These are phyloP conservation scores for Aphodius sticticus DNA, from an alignment of 2,888 invertebrate genomes.

Conservation along the genomic window DNA sequence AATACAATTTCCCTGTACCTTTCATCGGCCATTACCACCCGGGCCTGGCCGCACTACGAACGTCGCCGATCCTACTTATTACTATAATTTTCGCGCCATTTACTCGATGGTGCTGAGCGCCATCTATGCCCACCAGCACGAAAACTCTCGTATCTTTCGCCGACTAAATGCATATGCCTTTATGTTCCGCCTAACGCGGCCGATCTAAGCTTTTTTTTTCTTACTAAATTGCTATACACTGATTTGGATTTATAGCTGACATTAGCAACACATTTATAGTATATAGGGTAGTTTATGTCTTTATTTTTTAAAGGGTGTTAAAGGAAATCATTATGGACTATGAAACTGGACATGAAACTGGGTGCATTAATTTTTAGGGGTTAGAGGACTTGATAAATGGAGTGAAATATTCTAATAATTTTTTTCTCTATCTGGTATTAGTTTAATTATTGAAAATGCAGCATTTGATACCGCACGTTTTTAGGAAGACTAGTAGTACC, in stretches of 20 bases:
- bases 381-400: no score
- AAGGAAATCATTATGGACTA: background rate
- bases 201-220: background rate
- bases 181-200: background rate
- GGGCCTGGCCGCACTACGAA: background rate
- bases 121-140: constrained; percentile 4
- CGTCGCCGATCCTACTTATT: constrained; percentile 15
- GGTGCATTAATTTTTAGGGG: no score
- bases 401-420: no score
- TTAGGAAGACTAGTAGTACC: no score
- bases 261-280: background rate
- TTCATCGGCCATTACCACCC: constrained; percentile 46
- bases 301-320: background rate
- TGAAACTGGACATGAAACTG: no score
- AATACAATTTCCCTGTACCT: constrained; percentile 47
- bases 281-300: no score
- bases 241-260: background rate
- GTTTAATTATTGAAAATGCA: no score
- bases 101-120: background rate
- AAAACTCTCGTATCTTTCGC: background rate
- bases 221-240: background rate
- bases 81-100: constrained; percentile 21
- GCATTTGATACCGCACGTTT: no score
- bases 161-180: background rate
- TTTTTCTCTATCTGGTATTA: no score